Evolutionary conservation across 2,888 invertebrate species (phyloP), one percentile per base, ranked within the genome.

Genomic region (Argyra leucocephala): DNA sequence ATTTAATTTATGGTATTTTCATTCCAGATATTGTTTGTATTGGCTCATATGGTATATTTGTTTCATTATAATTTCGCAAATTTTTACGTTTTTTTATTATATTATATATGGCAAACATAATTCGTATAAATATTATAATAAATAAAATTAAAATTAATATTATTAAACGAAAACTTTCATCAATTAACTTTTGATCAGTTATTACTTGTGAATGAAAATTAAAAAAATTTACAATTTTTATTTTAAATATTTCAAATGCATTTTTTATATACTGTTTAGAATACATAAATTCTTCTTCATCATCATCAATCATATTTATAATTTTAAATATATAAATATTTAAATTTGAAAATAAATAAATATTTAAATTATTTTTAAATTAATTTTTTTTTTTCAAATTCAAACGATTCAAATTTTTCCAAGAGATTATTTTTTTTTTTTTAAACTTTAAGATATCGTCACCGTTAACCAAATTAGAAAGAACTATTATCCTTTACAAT

Each of bases 221-320:
- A 48, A 48, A 48, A 48, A 18, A 48, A 48, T 48, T 48, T 18
- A 48, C 48, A 48, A 48, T 18, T 48, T 48, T 48, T 48, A 48
- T n/a, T 48, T 48, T 48, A 48, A 48, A 48, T 48, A 48, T 12
- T 48, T 48, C 48, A 48, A 48, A 48, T 48, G 48, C 48, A 48
- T 48, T 48, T 18, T 48, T 15, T 18, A 48, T 48, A 48, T 48
- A 48, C 18, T 48, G 12, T 48, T 48, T 48, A 12, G 48, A 48
- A 48, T 18, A 48, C 18, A 48, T 18, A 12, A 48, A 18, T 48
- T 48, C 48, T 48, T 48, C 48, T 5, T 48, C 48, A 48, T 48
- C 48, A 48, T 48, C 48, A 48, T 48, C 48, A 48, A 48, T 48
- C 48, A 48, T 48, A 18, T 18, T 48, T 18, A 18, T 6, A 18